Conservation (phyloP, 2,888 invertebrate species). For the Acanthoscelides obtectus region DNA sequence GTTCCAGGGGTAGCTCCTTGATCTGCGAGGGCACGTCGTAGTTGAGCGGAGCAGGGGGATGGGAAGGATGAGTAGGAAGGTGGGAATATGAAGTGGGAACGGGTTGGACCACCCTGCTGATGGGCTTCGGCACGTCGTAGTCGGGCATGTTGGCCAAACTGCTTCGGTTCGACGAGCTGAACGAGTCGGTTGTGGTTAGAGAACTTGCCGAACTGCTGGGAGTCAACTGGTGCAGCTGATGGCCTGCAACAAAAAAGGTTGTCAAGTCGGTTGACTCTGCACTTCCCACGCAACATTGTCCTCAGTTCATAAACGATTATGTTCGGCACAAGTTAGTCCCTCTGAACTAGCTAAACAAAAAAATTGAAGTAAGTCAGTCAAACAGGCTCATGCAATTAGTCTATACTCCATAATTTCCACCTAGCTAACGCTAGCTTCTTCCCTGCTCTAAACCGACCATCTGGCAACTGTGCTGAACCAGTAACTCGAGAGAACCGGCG, state of each 20-base stretch:
- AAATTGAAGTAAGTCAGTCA: too few species aligned
- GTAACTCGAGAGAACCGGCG: too few species aligned
- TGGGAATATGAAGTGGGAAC: slow-evolving; percentile 22
- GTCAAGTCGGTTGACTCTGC: too few species aligned
- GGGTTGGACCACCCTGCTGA: slow-evolving; percentile 39
- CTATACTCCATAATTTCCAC: too few species aligned
- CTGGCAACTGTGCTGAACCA: too few species aligned
- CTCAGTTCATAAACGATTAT: too few species aligned
- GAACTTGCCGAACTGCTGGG: slow-evolving; percentile 66
- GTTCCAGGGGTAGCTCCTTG: slow-evolving; percentile 68
- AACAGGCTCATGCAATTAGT: too few species aligned
- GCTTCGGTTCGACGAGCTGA: slow-evolving; percentile 52
- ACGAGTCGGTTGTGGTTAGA: slow-evolving; percentile 58
- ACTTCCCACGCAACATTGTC: too few species aligned
- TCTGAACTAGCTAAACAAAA: too few species aligned
- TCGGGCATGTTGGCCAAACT: slow-evolving; percentile 54
- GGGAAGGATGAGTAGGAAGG: slow-evolving; percentile 15
- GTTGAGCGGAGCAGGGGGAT: slow-evolving; percentile 39
- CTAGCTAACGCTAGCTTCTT: too few species aligned
- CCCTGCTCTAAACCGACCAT: too few species aligned
- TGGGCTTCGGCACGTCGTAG: slow-evolving; percentile 64
- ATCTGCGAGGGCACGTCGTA: slow-evolving; percentile 58
- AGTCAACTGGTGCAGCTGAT: slow-evolving; percentile 54
- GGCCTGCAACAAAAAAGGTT: slow-evolving; percentile 35
- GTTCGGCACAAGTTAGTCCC: too few species aligned